phyloP scores from a whole-genome alignment of 2,797 vertebrate genomes.

The Acomys russatus region DNA sequence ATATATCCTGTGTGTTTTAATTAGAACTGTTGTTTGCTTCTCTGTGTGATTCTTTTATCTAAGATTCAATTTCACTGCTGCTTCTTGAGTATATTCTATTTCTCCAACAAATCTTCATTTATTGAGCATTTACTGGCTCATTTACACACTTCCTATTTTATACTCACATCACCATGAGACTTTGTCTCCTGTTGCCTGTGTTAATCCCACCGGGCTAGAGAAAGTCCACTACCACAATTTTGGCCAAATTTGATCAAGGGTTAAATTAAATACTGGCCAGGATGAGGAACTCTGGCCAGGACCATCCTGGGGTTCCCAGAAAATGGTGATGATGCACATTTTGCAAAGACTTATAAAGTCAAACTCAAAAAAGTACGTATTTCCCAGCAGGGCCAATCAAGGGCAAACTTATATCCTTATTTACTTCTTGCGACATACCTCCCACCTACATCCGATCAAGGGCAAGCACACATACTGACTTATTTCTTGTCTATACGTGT shows the following conservation, averaged over 20 bases:
- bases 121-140: not conserved
- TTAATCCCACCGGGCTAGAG: not conserved
- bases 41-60: not conserved
- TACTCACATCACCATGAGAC: not conserved
- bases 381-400: not conserved
- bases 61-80: not conserved
- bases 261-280: not conserved
- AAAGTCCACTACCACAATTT: not conserved
- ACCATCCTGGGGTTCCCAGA: not conserved
- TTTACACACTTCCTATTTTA: not conserved
- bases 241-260: not conserved
- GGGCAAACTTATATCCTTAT: not conserved
- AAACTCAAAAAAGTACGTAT: not conserved
- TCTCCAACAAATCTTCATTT: slow-evolving; percentile 26
- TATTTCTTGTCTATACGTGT: not conserved
- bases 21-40: not conserved
- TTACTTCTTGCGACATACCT: not conserved
- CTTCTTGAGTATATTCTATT: not conserved
- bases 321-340: not conserved
- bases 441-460: not conserved
- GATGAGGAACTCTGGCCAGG: not conserved
- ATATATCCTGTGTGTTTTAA: not conserved
- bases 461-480: not conserved
- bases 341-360: not conserved
- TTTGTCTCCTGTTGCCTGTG: not conserved